Conservation (phyloP, 2,113 vertebrate species). For the Thryonomys swinderianus region DNA sequence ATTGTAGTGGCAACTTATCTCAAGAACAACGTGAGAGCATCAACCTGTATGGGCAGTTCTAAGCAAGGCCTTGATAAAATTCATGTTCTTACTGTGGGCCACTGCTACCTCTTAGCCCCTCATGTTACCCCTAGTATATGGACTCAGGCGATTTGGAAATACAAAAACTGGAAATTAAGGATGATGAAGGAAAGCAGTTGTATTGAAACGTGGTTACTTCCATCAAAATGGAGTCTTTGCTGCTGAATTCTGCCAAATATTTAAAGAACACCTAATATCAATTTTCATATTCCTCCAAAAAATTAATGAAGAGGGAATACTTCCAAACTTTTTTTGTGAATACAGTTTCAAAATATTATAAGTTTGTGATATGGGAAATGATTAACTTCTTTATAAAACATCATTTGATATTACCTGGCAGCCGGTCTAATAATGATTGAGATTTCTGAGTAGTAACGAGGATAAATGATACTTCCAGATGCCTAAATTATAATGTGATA, state of each 20-base stretch:
- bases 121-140: not conserved
- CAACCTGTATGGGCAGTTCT: not conserved
- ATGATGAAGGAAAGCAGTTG: not conserved
- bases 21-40: not conserved
- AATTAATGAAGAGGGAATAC: not conserved
- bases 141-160: not conserved
- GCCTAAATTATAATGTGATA: not conserved
- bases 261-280: not conserved
- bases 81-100: not conserved
- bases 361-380: not conserved
- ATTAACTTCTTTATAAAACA: not conserved
- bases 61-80: not conserved
- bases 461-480: not conserved
- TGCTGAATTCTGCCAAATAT: not conserved
- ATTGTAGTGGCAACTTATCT: not conserved
- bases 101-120: not conserved
- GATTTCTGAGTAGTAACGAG: not conserved
- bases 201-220: not conserved
- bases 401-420: not conserved
- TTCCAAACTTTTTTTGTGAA: constrained; percentile 37
- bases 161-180: not conserved
- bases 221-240: not conserved
- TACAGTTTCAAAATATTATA: constrained; percentile 36
- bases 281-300: not conserved
- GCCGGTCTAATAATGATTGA: not conserved